Percentiles rank a stretch among this genome's conserved stretches.
Conservation (phyloP, 2,797 vertebrate species). For the Bryconaethiops microstoma region DNA sequence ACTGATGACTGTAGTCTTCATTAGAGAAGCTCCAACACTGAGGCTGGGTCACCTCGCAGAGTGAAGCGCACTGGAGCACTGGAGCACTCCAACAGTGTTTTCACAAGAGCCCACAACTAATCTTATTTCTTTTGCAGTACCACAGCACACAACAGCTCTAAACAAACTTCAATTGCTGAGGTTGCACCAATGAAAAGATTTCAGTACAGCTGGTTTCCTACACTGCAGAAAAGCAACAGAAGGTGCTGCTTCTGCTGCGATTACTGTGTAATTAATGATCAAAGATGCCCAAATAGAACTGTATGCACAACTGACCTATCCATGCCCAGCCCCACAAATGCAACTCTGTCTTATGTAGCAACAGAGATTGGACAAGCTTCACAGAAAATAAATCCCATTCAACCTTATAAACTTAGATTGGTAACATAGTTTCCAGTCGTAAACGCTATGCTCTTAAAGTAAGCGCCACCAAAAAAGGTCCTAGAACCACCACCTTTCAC, state of each 20-base stretch:
- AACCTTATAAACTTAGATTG: not conserved
- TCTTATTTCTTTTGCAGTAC: conserved; percentile 44
- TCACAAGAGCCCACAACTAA: conserved; percentile 46
- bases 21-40: conserved; percentile 46
- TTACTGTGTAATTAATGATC: conserved; percentile 14
- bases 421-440: too few species aligned
- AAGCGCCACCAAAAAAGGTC: too few species aligned
- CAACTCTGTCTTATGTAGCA: not conserved
- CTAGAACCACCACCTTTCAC: too few species aligned
- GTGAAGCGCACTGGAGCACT: not conserved
- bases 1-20: conserved; percentile 39
- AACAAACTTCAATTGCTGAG: conserved; percentile 42
- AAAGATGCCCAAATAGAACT: not conserved
- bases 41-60: conserved; percentile 27
- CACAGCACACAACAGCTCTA: conserved; percentile 40
- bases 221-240: conserved; percentile 23
- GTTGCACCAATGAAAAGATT: conserved; percentile 43
- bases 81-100: conserved; percentile 2
- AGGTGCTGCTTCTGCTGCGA: conserved; percentile 12
- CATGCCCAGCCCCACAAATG: not conserved
- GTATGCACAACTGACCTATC: not conserved
- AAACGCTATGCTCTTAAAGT: too few species aligned
- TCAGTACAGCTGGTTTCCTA: conserved; percentile 24
- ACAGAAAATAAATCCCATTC: not conserved
- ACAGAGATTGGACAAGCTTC: not conserved